These are phyloP conservation scores for Polydrusus tereticollis DNA, from an alignment of 2,888 invertebrate genomes.

Conservation along the genomic window DNA sequence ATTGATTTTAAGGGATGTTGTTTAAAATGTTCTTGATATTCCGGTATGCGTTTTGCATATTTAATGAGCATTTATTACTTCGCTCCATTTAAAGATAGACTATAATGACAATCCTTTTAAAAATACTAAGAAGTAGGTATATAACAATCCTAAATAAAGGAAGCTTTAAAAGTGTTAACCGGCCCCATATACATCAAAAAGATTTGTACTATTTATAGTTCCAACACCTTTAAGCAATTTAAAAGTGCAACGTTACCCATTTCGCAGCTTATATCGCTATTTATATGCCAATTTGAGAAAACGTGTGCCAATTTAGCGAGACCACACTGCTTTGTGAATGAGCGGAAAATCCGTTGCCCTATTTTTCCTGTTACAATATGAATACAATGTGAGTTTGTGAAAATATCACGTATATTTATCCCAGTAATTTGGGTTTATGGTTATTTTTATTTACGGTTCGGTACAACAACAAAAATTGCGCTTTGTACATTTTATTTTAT, in stretches of 20 bases:
- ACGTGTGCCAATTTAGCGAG: conserved; percentile 10
- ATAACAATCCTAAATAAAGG: background rate
- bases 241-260: conserved; percentile 10
- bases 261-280: conserved; percentile 4
- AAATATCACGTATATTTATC: conserved; percentile 23
- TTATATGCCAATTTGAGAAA: conserved; percentile 13
- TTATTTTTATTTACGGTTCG: conserved; percentile 30
- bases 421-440: conserved; percentile 25
- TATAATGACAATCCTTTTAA: too few species aligned
- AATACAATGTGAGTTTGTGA: conserved; percentile 22
- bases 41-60: too few species aligned
- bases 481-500: conserved; percentile 8
- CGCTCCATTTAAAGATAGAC: too few species aligned
- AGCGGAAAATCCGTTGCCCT: conserved; percentile 24
- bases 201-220: conserved; percentile 8
- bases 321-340: conserved; percentile 15
- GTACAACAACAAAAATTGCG: conserved; percentile 15
- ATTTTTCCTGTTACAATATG: conserved; percentile 16
- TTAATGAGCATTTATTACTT: too few species aligned
- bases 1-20: too few species aligned
- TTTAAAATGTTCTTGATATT: too few species aligned
- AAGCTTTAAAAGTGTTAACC: background rate
- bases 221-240: conserved; percentile 3
- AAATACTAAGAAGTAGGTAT: too few species aligned
- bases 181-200: background rate